Base-by-base conservation (phyloP, 2,113 vertebrate species). In the Eudyptes chrysolophus region DNA sequence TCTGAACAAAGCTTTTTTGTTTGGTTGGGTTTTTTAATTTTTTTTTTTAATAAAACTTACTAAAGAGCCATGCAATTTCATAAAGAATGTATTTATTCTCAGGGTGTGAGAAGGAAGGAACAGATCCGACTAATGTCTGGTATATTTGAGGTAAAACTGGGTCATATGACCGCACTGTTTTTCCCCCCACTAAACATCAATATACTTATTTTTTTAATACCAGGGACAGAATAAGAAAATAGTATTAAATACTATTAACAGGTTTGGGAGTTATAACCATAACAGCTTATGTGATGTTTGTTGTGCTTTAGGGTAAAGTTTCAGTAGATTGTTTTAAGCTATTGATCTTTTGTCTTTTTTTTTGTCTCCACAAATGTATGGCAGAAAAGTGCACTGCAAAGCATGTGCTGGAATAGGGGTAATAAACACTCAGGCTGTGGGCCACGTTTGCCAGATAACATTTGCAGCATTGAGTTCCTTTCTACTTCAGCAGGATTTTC, bases 381-480 rank as follows among this genome's bases (percentile, higher is more conserved):
- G 64, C 70, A 92, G 70, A 78, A 75, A 88, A 96, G 30, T 77
- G 57, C 42, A 78, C 64, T 84, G 46, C 58, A 94, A 85, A 89
- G 64, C 48, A 66, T 27, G 36, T 81, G 29, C 72, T 96, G 89
- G 55, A 85, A n/a, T 77, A 54, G 84, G 62, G 36, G 70, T 60
- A 94, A 94, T 92, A 92, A 97, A 92, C 72, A n/a, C n/a, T 18
- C 87, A 89, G 92, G 68, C 88, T 6, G 6, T 92, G 92, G 83
- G 66, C 95, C 51, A 40, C 11, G 16, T 75, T 95, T 96, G 58
- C 92, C 64, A 90, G 90, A 27, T 18, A 91, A 87, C 82, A 58
- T 95, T 92, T 95, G 55, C 86, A 66, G 27, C 30, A 8, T 29
- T 51, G 46, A 69, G 44, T 79, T 96, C 58, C 51, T 78, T 90